Evolutionary conservation across 2,888 invertebrate genomes (phyloP).

Genomic region (Sympetrum striolatum): DNA sequence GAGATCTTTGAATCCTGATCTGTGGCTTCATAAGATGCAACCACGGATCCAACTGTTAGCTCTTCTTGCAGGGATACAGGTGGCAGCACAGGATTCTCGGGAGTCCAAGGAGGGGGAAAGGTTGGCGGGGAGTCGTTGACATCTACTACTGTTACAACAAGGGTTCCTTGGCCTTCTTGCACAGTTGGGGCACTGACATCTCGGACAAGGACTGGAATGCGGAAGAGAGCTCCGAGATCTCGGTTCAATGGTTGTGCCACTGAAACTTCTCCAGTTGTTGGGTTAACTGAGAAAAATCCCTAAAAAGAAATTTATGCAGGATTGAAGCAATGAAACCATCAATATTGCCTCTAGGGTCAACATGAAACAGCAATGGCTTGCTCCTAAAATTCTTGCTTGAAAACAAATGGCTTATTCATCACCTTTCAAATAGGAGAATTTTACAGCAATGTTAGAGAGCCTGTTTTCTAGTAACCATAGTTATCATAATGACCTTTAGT

Average conservation of each 20-base stretch:
- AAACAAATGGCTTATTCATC: background rate
- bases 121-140: conserved; percentile 67
- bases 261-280: conserved; percentile 66
- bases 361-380: too few relatives aligned
- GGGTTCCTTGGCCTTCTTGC: conserved; percentile 73
- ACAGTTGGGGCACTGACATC: conserved; percentile 80
- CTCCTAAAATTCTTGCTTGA: too few relatives aligned
- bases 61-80: conserved; percentile 77
- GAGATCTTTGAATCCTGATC: conserved; percentile 86
- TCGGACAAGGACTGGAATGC: conserved; percentile 79
- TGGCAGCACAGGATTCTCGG: conserved; percentile 68
- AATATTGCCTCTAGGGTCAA: too few relatives aligned
- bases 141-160: conserved; percentile 68
- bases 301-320: conserved; percentile 54
- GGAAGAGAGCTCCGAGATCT: conserved; percentile 75
- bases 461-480: background rate
- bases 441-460: background rate
- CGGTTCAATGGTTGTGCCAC: conserved; percentile 71
- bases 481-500: too few relatives aligned
- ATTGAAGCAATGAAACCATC: too few relatives aligned
- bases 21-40: conserved; percentile 78
- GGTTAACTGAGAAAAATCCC: conserved; percentile 71
- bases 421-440: background rate
- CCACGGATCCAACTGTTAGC: conserved; percentile 78
- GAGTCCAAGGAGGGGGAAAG: conserved; percentile 76